Conservation (phyloP, 2,888 invertebrate species). For the Caenorhabditis panamensis region DNA sequence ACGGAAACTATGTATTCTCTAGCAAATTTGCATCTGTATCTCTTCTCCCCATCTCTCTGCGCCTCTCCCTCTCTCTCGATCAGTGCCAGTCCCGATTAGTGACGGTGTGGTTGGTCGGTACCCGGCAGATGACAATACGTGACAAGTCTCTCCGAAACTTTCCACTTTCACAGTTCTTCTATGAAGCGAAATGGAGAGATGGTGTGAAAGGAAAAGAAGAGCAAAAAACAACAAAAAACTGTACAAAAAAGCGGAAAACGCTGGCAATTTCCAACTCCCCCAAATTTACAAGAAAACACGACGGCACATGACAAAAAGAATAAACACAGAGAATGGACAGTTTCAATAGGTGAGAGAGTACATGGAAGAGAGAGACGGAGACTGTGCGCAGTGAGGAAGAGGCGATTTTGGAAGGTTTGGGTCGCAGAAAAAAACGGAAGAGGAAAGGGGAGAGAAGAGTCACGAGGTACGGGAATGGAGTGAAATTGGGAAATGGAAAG, state of each 20-base stretch:
- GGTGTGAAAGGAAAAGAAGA: neutral
- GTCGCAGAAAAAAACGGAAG: no score
- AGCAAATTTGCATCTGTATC: no score
- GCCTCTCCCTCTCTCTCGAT: neutral
- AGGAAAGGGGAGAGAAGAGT: neutral
- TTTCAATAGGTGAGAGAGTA: neutral
- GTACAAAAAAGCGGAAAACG: neutral
- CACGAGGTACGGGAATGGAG: no score
- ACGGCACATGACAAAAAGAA: neutral
- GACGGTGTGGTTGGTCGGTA: neutral
- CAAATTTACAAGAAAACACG: neutral
- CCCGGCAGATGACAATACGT: neutral
- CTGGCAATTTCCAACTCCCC: neutral
- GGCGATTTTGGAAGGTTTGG: neutral
- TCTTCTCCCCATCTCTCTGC: no score
- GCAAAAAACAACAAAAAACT: neutral
- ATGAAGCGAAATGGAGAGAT: neutral
- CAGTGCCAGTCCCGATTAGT: neutral
- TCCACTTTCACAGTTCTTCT: neutral
- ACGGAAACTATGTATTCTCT: no score
- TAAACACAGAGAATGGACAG: conserved; percentile 3
- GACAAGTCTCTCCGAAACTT: conserved; percentile 1
- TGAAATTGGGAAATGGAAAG: neutral
- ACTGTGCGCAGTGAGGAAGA: neutral
- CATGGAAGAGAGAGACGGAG: neutral